These are phyloP conservation scores for Pedetes capensis DNA, from an alignment of 2,113 vertebrate species.

Conservation along the genomic window DNA sequence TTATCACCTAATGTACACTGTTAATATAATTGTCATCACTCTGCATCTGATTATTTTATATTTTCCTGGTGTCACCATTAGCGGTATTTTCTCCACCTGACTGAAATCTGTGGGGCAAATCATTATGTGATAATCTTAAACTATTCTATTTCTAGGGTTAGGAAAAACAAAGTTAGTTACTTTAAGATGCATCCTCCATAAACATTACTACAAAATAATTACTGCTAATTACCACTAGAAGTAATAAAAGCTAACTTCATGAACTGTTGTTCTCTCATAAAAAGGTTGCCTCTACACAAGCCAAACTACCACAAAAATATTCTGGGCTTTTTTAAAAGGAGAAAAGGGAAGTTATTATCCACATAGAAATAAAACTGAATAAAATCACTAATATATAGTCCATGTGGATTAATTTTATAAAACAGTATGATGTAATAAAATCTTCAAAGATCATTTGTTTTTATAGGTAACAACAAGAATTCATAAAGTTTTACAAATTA, in stretches of 20 bases:
- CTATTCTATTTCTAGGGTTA: neutral
- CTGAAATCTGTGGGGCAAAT: neutral
- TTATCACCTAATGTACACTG: neutral
- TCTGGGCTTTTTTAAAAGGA: neutral
- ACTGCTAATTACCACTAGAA: neutral
- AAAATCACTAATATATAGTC: neutral
- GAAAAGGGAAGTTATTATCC: neutral
- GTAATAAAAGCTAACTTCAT: neutral
- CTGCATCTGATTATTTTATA: neutral
- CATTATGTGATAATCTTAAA: neutral
- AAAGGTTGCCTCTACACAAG: neutral
- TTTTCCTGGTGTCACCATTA: neutral
- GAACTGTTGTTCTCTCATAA: neutral
- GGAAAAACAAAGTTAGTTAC: neutral
- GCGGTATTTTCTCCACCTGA: neutral
- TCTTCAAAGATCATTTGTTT: conserved; percentile 36
- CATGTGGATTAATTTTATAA: conserved; percentile 1
- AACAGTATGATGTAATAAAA: conserved; percentile 8
- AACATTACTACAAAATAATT: neutral
- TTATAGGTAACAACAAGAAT: neutral
- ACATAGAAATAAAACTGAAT: neutral
- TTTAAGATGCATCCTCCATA: neutral
- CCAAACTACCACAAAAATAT: conserved; percentile 29
- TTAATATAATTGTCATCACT: neutral
- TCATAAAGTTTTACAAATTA: neutral